Evolutionary conservation across 1,140 invertebrate genomes (phyloP).

Genomic region (Zaprionus taronus): DNA sequence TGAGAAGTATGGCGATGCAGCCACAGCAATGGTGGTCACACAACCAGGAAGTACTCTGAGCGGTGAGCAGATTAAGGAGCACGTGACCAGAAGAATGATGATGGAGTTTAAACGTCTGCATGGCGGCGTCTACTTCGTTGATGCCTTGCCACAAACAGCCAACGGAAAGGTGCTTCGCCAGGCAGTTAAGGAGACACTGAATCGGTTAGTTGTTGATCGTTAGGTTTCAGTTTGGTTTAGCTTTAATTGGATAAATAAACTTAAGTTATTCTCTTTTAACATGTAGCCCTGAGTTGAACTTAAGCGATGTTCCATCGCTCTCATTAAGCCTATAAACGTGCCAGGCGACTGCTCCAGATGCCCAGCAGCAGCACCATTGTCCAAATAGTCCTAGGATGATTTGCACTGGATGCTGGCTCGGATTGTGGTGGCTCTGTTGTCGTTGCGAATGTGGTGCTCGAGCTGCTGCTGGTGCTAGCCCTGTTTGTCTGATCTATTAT

Average conservation of each 20-base stretch:
- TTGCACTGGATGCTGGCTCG: not conserved
- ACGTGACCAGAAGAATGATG: slow-evolving; percentile 67
- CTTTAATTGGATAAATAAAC: slow-evolving; percentile 55
- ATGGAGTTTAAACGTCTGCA: slow-evolving; percentile 85
- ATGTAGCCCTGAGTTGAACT: slow-evolving; percentile 65
- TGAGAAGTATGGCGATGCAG: slow-evolving; percentile 49
- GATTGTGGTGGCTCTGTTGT: slow-evolving; percentile 13
- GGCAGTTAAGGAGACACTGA: slow-evolving; percentile 68
- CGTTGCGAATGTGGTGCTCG: not conserved
- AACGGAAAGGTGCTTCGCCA: slow-evolving; percentile 88
- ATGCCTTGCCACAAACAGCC: slow-evolving; percentile 87
- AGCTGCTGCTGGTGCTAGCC: slow-evolving; percentile 10
- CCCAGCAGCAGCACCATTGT: slow-evolving; percentile 1
- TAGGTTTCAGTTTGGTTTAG: slow-evolving; percentile 26
- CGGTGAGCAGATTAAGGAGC: slow-evolving; percentile 53
- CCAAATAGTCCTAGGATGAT: not conserved
- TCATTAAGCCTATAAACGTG: slow-evolving; percentile 23
- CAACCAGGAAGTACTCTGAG: slow-evolving; percentile 33
- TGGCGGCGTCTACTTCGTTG: slow-evolving; percentile 87
- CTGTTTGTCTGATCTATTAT: slow-evolving; percentile 36
- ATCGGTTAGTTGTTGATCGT: not conserved
- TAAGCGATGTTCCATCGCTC: slow-evolving; percentile 27
- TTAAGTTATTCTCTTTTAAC: slow-evolving; percentile 33
- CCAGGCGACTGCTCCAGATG: slow-evolving; percentile 20
- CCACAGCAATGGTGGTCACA: slow-evolving; percentile 58